Evolutionary conservation across 1,140 invertebrate species (phyloP), one percentile per base, ranked within the genome.

Genomic region (Metaphire vulgaris): DNA sequence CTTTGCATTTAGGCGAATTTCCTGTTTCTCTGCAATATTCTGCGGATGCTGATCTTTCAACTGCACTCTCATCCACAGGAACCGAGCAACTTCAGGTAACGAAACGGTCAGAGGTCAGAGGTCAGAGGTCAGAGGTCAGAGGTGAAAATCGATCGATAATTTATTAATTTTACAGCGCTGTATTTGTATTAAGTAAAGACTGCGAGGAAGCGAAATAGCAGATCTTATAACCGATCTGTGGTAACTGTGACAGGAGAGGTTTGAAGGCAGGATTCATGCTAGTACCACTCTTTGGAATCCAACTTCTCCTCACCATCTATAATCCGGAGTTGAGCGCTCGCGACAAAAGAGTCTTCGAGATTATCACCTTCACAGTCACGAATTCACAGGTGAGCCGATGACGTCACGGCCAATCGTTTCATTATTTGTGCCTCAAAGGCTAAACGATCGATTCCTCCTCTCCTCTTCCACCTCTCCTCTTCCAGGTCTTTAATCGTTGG

Each of bases 231-330:
- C n/a, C n/a, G n/a, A n/a, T n/a, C n/a, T n/a, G n/a, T n/a, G n/a
- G n/a, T n/a, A n/a, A n/a, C n/a, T n/a, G n/a, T n/a, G n/a, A n/a
- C n/a, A 85, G 84, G 74, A 74, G 82, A 32, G 84, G 83, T 1
- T 74, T 85, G 1, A 85, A 84, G 77, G 84, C 95, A 1, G 96
- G 94, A 0, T 89, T 96, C 79, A 89, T 97, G 71, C 88, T 97
- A 77, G 91, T 97, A 33, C 89, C 89, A 0, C 82, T 90, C 56
- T 90, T 90, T 81, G 89, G 89, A 0, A 83, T 90, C 1, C 89
- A 97, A 84, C 95, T 95, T 83, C 88, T 97, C 80, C 87, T 97
- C 28, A 95, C 92, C 41, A 93, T 94, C n/a, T 95, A 96, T 85
- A 89, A 93, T 77, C 85, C 87, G 0, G 73, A 79, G 29, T 79